Base-by-base conservation (phyloP, 2,113 vertebrate genomes). In the Sarotherodon lohbergeri region DNA sequence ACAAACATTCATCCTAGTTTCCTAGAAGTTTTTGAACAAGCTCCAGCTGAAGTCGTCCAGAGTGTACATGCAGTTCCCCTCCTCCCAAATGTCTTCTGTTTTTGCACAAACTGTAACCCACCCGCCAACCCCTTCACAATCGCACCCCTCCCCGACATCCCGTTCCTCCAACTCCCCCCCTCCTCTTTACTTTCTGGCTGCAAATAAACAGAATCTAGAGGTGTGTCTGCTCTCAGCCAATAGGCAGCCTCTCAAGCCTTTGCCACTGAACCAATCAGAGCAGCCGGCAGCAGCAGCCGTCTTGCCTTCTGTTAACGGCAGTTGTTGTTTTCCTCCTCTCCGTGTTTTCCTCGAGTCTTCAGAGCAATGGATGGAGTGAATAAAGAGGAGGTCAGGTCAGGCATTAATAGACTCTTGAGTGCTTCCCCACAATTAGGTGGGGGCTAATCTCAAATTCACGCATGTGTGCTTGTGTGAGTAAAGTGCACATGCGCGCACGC, bases 171-270 rank as follows among this genome's bases (percentile, higher is more conserved):
- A 32, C 68, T 36, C 83, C 88, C 43, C 22, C 73, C 36, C 86
- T 83, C 46, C 29, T 76, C 36, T 36, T 86, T 43, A 34, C 56
- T 86, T 83, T 91, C 73, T 84, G 80, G 83, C 94, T 92, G 78
- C 88, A 85, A 95, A 96, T 92, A 97, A 97, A 97, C 96, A 97
- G 93, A 97, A 96, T 97, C 86, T 96, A 96, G 96, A 97, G 97
- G 97, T 97, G 97, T 98, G 97, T 96, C 93, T 36, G 92, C 0
- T 59, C 56, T 85, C 19, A 82, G 93, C 97, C 97, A 98, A 98
- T 98, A 50, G 86, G 11, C 5, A 88, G 87, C 22, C 83, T 76
- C 59, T 56, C 59, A 87, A 87, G 92, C 24, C 1, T 73, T 39
- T 55, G 56, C 57, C 34, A 56, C 85, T 90, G 63, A 81, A 90